Percentiles rank a stretch among this genome's conserved stretches.
These are phyloP conservation scores for Lampris megalopsis DNA, from an alignment of 2,113 vertebrate species.

Conservation along the genomic window DNA sequence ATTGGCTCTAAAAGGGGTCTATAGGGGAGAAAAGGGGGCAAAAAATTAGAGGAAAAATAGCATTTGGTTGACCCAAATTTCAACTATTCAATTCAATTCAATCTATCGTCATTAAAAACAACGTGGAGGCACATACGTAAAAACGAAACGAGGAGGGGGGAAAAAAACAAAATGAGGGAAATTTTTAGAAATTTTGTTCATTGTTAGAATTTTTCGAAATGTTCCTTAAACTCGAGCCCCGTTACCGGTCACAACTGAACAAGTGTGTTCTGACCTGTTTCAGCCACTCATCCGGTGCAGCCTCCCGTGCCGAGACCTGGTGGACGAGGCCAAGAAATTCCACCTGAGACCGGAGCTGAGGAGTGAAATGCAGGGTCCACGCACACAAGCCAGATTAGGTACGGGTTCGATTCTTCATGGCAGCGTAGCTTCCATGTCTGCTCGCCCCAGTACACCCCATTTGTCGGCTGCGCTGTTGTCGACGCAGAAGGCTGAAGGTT, in stretches of 20 bases:
- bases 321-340: slow-evolving; percentile 99
- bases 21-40: too few relatives aligned
- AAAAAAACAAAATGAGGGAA: not conserved
- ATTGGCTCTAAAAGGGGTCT: too few relatives aligned
- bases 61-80: not conserved
- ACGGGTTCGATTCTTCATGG: slow-evolving; percentile 33
- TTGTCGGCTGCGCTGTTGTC: slow-evolving; percentile 24
- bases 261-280: slow-evolving; percentile 49
- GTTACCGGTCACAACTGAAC: slow-evolving; percentile 32
- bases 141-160: too few relatives aligned
- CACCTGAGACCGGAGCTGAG: slow-evolving; percentile 95
- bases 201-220: not conserved
- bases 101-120: too few relatives aligned
- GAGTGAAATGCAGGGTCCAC: slow-evolving; percentile 97
- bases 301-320: slow-evolving; percentile 95
- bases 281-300: slow-evolving; percentile 96
- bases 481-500: not conserved
- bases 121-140: too few relatives aligned
- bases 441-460: not conserved
- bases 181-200: slow-evolving; percentile 20
- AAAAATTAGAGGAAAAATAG: too few relatives aligned
- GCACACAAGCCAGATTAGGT: slow-evolving; percentile 96
- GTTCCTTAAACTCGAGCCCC: too few relatives aligned
- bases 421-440: not conserved
- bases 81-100: not conserved